Percentiles rank a stretch among this genome's conserved stretches.
Evolutionary conservation across 2,888 invertebrate genomes (phyloP).

Genomic region (Lepidochrysops patricia): DNA sequence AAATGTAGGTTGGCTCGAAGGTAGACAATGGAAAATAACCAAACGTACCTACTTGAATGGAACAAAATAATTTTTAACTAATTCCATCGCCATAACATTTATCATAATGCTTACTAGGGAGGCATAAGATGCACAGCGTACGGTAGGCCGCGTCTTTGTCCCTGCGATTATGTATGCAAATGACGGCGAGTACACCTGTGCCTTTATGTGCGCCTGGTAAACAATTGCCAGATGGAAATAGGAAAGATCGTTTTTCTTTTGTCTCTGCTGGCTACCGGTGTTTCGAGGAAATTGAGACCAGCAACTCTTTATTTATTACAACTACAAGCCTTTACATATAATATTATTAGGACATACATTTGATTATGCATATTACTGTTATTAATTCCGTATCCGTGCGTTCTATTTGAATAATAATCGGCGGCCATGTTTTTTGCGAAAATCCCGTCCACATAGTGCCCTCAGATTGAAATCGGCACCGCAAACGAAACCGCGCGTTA

Average conservation of each 20-base stretch:
- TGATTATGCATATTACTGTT: too few relatives aligned
- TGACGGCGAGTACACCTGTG: slow-evolving; percentile 43
- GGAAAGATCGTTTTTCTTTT: slow-evolving; percentile 36
- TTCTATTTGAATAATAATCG: slow-evolving; percentile 3
- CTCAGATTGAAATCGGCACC: slow-evolving; percentile 20
- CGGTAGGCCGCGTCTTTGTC: slow-evolving; percentile 48
- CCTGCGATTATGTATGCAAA: slow-evolving; percentile 58
- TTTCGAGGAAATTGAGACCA: slow-evolving; percentile 21
- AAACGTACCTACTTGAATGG: neutral
- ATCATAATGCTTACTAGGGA: slow-evolving; percentile 56
- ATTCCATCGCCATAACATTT: slow-evolving; percentile 61
- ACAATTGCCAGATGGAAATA: slow-evolving; percentile 55
- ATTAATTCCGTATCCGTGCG: neutral
- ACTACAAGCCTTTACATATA: neutral
- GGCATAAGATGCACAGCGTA: slow-evolving; percentile 35
- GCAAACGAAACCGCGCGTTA: slow-evolving; percentile 40
- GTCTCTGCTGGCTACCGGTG: slow-evolving; percentile 36
- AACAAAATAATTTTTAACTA: slow-evolving; percentile 33
- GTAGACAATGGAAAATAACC: neutral
- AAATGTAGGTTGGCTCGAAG: neutral
- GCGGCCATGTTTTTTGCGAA: slow-evolving; percentile 9
- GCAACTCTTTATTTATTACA: slow-evolving; percentile 1
- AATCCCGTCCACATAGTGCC: slow-evolving; percentile 12
- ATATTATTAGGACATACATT: too few relatives aligned
- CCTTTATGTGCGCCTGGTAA: slow-evolving; percentile 56